A percentile compares a stretch with the other conserved stretches of the same genome.
Evolutionary conservation across 2,888 invertebrate species (phyloP).

Genomic region (Loripinus fragilis): DNA sequence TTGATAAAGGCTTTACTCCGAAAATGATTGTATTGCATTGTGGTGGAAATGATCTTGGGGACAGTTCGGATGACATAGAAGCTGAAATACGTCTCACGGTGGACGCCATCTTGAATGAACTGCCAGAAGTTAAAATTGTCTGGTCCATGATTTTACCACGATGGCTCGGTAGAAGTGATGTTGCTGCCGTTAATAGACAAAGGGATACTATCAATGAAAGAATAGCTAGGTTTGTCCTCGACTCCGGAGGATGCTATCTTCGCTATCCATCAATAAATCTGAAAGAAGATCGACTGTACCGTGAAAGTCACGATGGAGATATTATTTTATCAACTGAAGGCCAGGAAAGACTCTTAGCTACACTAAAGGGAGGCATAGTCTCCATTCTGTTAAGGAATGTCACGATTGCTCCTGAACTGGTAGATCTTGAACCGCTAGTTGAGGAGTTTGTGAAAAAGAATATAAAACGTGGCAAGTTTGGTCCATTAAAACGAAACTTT

Average conservation of each 20-base stretch:
- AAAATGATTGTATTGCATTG: constrained; percentile 46
- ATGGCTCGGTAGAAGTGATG: constrained; percentile 18
- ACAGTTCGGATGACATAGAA: neutral
- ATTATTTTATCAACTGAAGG: constrained; percentile 28
- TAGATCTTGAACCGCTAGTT: constrained; percentile 24
- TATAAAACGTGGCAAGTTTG: neutral
- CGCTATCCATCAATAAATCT: constrained; percentile 31
- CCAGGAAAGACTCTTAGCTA: neutral
- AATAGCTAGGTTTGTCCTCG: constrained; percentile 33
- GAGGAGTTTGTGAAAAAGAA: constrained; percentile 32
- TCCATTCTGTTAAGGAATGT: constrained; percentile 40
- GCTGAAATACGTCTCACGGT: constrained; percentile 27
- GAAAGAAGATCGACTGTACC: constrained; percentile 21
- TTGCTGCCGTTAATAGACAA: constrained; percentile 17
- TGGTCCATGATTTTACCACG: constrained; percentile 50
- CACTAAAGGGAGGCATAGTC: constrained; percentile 29
- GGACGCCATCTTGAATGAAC: constrained; percentile 11
- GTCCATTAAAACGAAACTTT: neutral
- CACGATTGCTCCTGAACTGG: constrained; percentile 38
- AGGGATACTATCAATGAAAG: constrained; percentile 37
- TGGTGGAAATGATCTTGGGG: constrained; percentile 46
- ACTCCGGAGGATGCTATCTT: constrained; percentile 41
- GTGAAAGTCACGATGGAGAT: constrained; percentile 28
- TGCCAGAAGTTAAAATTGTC: constrained; percentile 31
- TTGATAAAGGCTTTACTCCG: constrained; percentile 13